A percentile compares a stretch with the other conserved stretches of the same genome.
Evolutionary conservation across 1,140 invertebrate species (phyloP).

Genomic region (Psix sp.): DNA sequence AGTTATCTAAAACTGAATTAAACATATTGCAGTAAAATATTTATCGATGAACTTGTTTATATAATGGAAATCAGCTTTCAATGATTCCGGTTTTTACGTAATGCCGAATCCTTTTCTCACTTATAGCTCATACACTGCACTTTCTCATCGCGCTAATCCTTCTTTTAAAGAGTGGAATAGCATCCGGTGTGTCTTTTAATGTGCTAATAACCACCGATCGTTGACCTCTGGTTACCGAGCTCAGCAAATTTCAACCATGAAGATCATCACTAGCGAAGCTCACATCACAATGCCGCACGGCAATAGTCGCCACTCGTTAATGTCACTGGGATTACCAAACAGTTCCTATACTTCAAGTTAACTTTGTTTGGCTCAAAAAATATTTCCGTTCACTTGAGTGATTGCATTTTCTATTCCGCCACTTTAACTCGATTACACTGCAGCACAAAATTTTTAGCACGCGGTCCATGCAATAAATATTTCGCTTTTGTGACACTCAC

Average conservation of each 20-base stretch:
- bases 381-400: too few species aligned
- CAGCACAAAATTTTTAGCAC: constrained; percentile 18
- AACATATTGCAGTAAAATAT: too few species aligned
- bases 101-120: constrained; percentile 52
- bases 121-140: constrained; percentile 53
- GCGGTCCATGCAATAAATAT: background rate
- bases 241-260: background rate
- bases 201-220: constrained; percentile 40
- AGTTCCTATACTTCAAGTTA: constrained; percentile 1
- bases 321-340: constrained; percentile 27
- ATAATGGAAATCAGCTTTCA: constrained; percentile 41
- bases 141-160: constrained; percentile 38
- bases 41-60: constrained; percentile 18
- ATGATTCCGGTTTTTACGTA: constrained; percentile 48
- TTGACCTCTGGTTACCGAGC: constrained; percentile 30
- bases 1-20: too few species aligned
- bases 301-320: constrained; percentile 32
- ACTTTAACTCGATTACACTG: constrained; percentile 5
- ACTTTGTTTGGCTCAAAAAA: too few species aligned
- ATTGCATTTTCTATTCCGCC: too few species aligned
- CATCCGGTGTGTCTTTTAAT: constrained; percentile 47
- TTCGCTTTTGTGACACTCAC: constrained; percentile 63
- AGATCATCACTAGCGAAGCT: constrained; percentile 33
- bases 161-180: constrained; percentile 16
- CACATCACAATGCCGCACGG: constrained; percentile 25